Conservation (phyloP, 2,797 vertebrate genomes). For the Falco concolor region DNA sequence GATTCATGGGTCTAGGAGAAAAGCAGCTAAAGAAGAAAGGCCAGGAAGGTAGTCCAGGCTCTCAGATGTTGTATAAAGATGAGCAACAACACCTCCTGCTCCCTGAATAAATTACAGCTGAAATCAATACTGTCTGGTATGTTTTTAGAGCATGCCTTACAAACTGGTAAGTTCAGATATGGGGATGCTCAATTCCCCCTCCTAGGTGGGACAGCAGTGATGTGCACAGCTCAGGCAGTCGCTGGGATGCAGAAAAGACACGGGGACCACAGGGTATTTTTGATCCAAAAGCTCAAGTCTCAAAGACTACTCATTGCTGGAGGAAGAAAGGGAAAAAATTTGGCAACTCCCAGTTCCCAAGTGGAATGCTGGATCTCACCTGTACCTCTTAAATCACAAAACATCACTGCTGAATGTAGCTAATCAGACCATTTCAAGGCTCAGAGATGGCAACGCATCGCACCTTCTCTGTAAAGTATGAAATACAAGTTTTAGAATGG, state of each 20-base stretch:
- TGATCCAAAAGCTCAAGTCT: not conserved
- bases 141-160: not conserved
- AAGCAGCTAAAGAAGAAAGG: not conserved
- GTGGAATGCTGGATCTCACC: not conserved
- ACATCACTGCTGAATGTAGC: not conserved
- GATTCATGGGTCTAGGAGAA: not conserved
- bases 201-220: not conserved
- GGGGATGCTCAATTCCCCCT: not conserved
- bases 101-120: not conserved
- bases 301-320: not conserved
- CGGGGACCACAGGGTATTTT: not conserved
- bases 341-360: not conserved
- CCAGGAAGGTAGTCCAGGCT: not conserved
- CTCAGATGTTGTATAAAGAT: not conserved
- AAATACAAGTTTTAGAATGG: not conserved
- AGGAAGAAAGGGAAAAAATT: not conserved
- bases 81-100: not conserved
- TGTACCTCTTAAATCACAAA: not conserved
- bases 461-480: not conserved
- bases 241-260: not conserved
- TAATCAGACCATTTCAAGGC: not conserved
- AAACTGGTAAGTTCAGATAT: not conserved
- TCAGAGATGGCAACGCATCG: not conserved
- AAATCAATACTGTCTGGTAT: not conserved
- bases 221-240: not conserved